A percentile compares a stretch with the other conserved stretches of the same genome.
Conservation (phyloP, 2,888 invertebrate genomes). For the Ceraclea dissimilis region DNA sequence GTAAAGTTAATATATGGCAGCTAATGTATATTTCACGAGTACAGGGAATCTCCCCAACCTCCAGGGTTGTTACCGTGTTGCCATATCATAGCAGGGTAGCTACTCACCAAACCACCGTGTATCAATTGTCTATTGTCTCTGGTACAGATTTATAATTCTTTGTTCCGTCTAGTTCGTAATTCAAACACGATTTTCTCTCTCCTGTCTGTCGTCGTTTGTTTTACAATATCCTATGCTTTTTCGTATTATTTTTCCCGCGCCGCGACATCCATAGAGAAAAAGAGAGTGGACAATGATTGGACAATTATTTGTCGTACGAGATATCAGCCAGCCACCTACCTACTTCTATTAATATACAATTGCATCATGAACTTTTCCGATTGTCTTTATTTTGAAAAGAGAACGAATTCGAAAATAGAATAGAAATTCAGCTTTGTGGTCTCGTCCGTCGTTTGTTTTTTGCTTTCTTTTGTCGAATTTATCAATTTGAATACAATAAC, state of each 20-base stretch:
- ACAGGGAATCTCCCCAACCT: too few relatives aligned
- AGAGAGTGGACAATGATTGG: neutral
- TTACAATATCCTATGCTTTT: conserved; percentile 8
- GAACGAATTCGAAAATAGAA: too few relatives aligned
- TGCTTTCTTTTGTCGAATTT: too few relatives aligned
- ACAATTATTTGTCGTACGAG: conserved; percentile 6
- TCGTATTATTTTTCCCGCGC: conserved; percentile 5
- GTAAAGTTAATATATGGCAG: too few relatives aligned
- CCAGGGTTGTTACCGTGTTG: too few relatives aligned
- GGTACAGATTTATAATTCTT: conserved; percentile 26
- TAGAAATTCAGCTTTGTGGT: too few relatives aligned
- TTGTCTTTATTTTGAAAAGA: neutral
- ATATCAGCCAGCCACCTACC: neutral
- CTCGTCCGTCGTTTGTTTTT: too few relatives aligned
- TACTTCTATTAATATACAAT: neutral
- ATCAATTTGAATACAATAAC: too few relatives aligned
- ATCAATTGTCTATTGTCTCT: conserved; percentile 25
- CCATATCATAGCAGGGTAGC: too few relatives aligned
- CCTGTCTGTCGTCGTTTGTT: conserved; percentile 12
- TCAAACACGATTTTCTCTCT: conserved; percentile 17
- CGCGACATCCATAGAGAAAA: neutral
- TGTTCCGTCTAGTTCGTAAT: conserved; percentile 22
- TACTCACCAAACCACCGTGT: conserved; percentile 7
- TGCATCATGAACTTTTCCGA: neutral
- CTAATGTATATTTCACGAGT: too few relatives aligned